Percentiles rank a stretch among this genome's conserved stretches.
These are phyloP conservation scores for Andrena camellia DNA, from an alignment of 2,888 invertebrate genomes.

Conservation along the genomic window DNA sequence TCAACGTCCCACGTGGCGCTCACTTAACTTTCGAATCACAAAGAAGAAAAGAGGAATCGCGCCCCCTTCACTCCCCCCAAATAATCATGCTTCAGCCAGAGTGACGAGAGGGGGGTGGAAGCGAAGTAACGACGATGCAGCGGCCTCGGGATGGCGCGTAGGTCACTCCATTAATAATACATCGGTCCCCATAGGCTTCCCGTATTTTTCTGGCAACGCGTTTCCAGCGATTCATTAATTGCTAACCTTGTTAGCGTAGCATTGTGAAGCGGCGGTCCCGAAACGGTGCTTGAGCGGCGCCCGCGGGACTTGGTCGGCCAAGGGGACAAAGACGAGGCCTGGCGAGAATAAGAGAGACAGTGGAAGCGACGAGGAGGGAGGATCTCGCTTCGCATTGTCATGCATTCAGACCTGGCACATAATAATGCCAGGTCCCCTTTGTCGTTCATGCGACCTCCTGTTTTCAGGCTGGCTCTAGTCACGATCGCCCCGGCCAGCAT, in stretches of 20 bases:
- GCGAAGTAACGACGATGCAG: slow-evolving; percentile 9
- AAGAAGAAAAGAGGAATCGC: not conserved
- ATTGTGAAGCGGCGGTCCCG: slow-evolving; percentile 78
- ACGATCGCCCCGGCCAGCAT: slow-evolving; percentile 58
- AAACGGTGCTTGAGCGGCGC: slow-evolving; percentile 73
- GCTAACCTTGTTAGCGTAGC: slow-evolving; percentile 79
- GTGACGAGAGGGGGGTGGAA: not conserved
- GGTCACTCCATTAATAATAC: slow-evolving; percentile 65
- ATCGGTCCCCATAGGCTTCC: slow-evolving; percentile 64
- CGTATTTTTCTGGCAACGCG: slow-evolving; percentile 73
- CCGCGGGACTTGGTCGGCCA: slow-evolving; percentile 67
- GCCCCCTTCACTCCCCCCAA: not conserved
- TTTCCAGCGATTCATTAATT: slow-evolving; percentile 78
- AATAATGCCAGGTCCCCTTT: slow-evolving; percentile 77
- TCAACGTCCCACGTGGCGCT: not conserved
- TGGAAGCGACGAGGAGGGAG: slow-evolving; percentile 47
- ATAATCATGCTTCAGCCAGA: not conserved
- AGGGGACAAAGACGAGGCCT: slow-evolving; percentile 56
- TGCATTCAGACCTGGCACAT: slow-evolving; percentile 75
- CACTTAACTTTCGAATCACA: not conserved
- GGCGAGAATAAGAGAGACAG: slow-evolving; percentile 54
- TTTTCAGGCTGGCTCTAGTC: slow-evolving; percentile 68
- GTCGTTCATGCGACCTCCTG: slow-evolving; percentile 74
- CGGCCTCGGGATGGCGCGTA: slow-evolving; percentile 14
- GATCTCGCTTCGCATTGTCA: slow-evolving; percentile 76